Evolutionary conservation across 2,797 vertebrate species (phyloP).

Genomic region (Corythornis leucogaster): DNA sequence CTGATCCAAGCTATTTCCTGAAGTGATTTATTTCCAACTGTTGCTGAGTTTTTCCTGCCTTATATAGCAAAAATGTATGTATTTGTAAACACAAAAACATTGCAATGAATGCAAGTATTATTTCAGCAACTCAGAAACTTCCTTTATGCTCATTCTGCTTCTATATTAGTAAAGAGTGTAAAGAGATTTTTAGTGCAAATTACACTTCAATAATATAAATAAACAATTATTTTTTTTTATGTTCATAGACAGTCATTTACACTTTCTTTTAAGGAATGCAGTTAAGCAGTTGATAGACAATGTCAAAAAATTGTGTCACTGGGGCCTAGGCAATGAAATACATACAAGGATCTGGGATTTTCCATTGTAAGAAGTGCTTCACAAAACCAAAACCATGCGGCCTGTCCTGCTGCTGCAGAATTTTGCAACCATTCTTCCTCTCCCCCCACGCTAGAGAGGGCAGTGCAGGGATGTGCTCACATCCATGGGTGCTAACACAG

Average conservation of each 20-base stretch:
- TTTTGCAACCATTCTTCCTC: neutral
- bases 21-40: neutral
- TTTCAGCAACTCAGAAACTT: constrained; percentile 11
- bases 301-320: neutral
- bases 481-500: neutral
- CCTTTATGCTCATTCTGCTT: neutral
- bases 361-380: neutral
- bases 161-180: neutral
- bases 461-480: neutral
- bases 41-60: neutral
- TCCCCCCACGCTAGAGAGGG: neutral
- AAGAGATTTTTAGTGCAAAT: neutral
- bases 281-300: neutral
- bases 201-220: neutral
- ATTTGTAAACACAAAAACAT: neutral
- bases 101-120: neutral
- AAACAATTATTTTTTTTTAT: neutral
- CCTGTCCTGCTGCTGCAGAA: neutral
- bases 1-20: neutral
- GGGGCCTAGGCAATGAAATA: neutral
- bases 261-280: neutral
- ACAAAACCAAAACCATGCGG: neutral
- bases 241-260: neutral
- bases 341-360: neutral
- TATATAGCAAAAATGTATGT: neutral